A percentile compares a stretch with the other conserved stretches of the same genome.
Evolutionary conservation across 2,797 vertebrate genomes (phyloP).

Genomic region (Argya squamiceps): DNA sequence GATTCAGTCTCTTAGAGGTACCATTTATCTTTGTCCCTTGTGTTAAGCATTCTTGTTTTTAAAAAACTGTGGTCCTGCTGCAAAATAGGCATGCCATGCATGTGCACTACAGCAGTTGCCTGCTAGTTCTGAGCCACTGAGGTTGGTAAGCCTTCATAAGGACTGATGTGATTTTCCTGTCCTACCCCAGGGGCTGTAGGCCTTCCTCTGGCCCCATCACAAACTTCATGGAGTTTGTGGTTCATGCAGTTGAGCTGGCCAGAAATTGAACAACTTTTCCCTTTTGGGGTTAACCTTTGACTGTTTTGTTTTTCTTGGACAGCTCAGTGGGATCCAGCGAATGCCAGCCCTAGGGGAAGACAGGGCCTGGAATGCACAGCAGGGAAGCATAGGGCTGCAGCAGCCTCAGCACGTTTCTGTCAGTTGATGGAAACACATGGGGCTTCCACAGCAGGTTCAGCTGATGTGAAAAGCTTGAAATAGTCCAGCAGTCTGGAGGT

Average conservation of each 20-base stretch:
- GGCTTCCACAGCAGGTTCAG: not conserved
- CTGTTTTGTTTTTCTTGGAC: not conserved
- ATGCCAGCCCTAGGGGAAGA: not conserved
- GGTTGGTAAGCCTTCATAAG: rapidly evolving
- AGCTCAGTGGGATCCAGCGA: not conserved
- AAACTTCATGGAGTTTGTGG: too few relatives aligned
- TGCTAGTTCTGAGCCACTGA: not conserved
- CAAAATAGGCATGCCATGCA: not conserved
- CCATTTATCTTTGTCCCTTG: not conserved
- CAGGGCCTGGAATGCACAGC: not conserved
- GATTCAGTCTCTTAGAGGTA: not conserved
- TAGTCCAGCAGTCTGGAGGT: not conserved
- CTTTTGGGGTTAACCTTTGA: not conserved
- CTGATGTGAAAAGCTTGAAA: not conserved
- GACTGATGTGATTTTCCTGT: not conserved
- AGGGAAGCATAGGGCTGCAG: not conserved
- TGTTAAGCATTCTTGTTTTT: not conserved
- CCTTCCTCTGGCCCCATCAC: not conserved
- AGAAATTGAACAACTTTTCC: not conserved
- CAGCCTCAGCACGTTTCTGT: not conserved
- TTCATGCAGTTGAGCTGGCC: not conserved
- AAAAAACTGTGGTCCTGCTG: not conserved
- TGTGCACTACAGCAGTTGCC: not conserved
- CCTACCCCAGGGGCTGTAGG: not conserved
- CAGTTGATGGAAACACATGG: not conserved